These are phyloP conservation scores for Ptilonorhynchus violaceus DNA, from an alignment of 2,113 vertebrate species.

Conservation along the genomic window DNA sequence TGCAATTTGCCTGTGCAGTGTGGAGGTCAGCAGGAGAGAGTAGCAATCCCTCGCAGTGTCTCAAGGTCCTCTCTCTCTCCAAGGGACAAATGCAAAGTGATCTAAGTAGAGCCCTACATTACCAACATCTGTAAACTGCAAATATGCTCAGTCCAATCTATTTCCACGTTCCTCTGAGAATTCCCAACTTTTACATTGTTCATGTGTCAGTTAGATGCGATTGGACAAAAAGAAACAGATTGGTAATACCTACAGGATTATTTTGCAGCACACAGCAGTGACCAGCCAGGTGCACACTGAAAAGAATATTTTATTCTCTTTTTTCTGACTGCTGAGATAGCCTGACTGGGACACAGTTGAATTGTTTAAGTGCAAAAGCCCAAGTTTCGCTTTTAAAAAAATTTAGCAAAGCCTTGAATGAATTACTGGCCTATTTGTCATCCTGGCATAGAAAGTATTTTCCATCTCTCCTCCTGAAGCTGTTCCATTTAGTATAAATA, in stretches of 20 bases:
- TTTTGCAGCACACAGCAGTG: background rate
- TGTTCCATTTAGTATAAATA: constrained; percentile 53
- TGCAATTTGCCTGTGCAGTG: background rate
- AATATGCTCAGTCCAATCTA: background rate
- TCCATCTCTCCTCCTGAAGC: constrained; percentile 37
- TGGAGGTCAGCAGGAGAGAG: background rate
- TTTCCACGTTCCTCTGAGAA: background rate
- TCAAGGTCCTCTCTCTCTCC: background rate
- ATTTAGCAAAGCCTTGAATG: background rate
- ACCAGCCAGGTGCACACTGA: background rate
- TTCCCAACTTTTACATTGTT: background rate
- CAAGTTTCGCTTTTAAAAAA: background rate
- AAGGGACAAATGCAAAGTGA: background rate
- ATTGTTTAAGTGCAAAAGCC: background rate
- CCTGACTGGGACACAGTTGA: background rate
- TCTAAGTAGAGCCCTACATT: background rate
- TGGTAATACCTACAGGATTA: background rate
- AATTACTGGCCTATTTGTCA: constrained; percentile 34
- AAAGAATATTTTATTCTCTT: background rate
- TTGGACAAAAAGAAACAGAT: background rate
- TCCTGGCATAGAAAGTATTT: constrained; percentile 33
- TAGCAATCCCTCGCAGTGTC: background rate
- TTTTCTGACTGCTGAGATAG: background rate
- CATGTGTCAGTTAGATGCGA: background rate
- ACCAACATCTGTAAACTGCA: background rate